Percentiles rank a stretch among this genome's conserved stretches.
These are phyloP conservation scores for Blera fallax DNA, from an alignment of 2,888 invertebrate genomes.

Conservation along the genomic window DNA sequence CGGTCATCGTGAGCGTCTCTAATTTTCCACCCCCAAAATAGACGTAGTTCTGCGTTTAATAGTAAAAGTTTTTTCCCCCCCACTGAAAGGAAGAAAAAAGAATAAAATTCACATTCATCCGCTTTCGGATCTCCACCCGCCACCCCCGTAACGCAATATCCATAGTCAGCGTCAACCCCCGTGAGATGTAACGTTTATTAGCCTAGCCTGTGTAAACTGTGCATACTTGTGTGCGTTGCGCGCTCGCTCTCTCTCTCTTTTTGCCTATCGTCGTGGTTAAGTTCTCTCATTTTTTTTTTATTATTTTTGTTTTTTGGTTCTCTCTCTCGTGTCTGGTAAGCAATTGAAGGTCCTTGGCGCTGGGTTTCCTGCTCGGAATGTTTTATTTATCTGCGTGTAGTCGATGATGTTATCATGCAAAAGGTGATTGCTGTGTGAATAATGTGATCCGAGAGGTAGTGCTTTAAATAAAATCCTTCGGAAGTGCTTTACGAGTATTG, in stretches of 20 bases:
- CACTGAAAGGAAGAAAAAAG: neutral
- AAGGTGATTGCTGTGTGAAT: slow-evolving; percentile 44
- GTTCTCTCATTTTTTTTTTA: neutral
- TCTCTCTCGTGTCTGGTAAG: slow-evolving; percentile 4
- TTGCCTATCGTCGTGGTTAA: neutral
- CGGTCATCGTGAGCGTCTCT: slow-evolving; percentile 34
- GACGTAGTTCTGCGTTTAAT: slow-evolving; percentile 39
- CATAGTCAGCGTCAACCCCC: slow-evolving; percentile 45
- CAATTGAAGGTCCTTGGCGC: slow-evolving; percentile 51
- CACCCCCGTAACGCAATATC: neutral
- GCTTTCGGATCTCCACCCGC: neutral
- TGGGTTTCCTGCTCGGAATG: slow-evolving; percentile 52
- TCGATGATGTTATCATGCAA: slow-evolving; percentile 59
- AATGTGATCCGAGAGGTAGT: slow-evolving; percentile 3
- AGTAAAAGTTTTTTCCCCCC: slow-evolving; percentile 39
- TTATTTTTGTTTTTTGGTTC: too few species aligned
- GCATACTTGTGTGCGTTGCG: slow-evolving; percentile 40
- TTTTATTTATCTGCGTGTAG: slow-evolving; percentile 54
- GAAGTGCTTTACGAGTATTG: neutral
- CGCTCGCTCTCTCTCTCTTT: slow-evolving; percentile 8
- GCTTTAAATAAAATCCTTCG: neutral
- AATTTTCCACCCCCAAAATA: neutral
- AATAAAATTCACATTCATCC: slow-evolving; percentile 25
- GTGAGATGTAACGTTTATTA: slow-evolving; percentile 46
- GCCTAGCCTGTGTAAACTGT: slow-evolving; percentile 34